Conservation (phyloP, 1,140 invertebrate species). For the Drosophila lowei region DNA sequence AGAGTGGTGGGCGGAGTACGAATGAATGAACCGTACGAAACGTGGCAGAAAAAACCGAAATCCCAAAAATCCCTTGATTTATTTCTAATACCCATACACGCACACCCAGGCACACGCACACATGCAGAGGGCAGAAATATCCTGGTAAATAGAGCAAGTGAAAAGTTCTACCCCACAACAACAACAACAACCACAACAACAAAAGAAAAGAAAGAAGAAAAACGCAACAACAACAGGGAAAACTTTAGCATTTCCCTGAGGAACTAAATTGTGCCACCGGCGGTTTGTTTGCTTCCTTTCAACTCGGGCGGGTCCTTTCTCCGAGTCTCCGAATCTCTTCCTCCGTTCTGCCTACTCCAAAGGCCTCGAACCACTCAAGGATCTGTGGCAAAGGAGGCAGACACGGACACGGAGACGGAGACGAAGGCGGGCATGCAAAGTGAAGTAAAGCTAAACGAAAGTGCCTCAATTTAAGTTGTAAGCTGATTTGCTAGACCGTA, state of each 20-base stretch:
- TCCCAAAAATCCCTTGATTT: slow-evolving; percentile 80
- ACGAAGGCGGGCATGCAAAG: slow-evolving; percentile 69
- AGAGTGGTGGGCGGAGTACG: slow-evolving; percentile 9
- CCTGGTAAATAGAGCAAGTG: slow-evolving; percentile 77
- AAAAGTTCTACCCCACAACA: slow-evolving; percentile 49
- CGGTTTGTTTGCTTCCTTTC: slow-evolving; percentile 67
- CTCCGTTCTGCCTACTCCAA: neutral
- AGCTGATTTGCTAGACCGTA: slow-evolving; percentile 73
- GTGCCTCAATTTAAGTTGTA: slow-evolving; percentile 81
- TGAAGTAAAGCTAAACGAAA: slow-evolving; percentile 79
- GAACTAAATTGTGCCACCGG: slow-evolving; percentile 77
- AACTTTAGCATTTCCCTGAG: slow-evolving; percentile 71
- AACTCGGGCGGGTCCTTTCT: slow-evolving; percentile 8
- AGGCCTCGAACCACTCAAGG: slow-evolving; percentile 57
- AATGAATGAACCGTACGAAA: slow-evolving; percentile 37
- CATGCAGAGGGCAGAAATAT: slow-evolving; percentile 10
- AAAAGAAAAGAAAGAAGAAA: neutral
- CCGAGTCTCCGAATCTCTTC: neutral
- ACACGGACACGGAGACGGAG: neutral
- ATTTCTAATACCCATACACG: slow-evolving; percentile 71
- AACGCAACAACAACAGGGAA: slow-evolving; percentile 43
- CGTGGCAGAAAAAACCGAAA: slow-evolving; percentile 57
- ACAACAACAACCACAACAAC: slow-evolving; percentile 12
- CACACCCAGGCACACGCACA: slow-evolving; percentile 8
- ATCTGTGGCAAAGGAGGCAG: slow-evolving; percentile 63